Percentiles rank a stretch among this genome's conserved stretches.
phyloP scores from a whole-genome alignment of 2,797 vertebrate species.

The Gambusia yucatana region DNA sequence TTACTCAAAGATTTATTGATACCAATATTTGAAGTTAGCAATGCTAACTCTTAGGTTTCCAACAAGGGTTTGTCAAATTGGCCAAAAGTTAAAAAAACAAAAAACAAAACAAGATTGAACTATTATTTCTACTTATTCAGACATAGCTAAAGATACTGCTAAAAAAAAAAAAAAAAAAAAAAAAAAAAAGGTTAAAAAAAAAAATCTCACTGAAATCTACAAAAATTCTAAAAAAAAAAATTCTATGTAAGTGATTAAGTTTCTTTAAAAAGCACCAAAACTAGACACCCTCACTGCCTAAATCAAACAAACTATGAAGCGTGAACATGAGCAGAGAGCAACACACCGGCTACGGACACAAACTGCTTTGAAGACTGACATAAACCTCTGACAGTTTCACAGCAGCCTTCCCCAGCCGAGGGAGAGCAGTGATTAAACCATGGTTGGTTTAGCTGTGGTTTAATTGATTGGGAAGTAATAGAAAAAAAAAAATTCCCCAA shows the following conservation, averaged over 20 bases:
- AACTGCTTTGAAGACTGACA: neutral
- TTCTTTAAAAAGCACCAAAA: slow-evolving; percentile 32
- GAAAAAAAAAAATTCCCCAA: neutral
- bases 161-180: neutral
- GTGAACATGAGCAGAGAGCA: neutral
- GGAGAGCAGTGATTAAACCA: neutral
- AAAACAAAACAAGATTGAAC: neutral
- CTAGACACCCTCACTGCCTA: slow-evolving; percentile 26
- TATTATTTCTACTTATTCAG: neutral
- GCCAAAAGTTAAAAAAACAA: too few relatives aligned
- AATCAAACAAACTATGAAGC: slow-evolving; percentile 27
- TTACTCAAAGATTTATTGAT: neutral
- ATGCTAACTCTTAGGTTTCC: neutral
- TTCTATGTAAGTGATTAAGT: slow-evolving; percentile 10
- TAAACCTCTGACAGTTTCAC: slow-evolving; percentile 26
- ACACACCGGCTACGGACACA: neutral
- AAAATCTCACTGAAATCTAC: neutral
- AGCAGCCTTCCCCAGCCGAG: slow-evolving; percentile 11
- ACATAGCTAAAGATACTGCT: neutral
- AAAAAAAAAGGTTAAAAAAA: too few relatives aligned
- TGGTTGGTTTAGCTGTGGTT: neutral
- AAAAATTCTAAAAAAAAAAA: too few relatives aligned
- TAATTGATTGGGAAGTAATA: too few relatives aligned
- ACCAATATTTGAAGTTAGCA: neutral
- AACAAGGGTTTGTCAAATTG: neutral